A percentile compares a stretch with the other conserved stretches of the same genome.
These are phyloP conservation scores for Drosophila kohkoa DNA, from an alignment of 1,140 invertebrate species.

Conservation along the genomic window DNA sequence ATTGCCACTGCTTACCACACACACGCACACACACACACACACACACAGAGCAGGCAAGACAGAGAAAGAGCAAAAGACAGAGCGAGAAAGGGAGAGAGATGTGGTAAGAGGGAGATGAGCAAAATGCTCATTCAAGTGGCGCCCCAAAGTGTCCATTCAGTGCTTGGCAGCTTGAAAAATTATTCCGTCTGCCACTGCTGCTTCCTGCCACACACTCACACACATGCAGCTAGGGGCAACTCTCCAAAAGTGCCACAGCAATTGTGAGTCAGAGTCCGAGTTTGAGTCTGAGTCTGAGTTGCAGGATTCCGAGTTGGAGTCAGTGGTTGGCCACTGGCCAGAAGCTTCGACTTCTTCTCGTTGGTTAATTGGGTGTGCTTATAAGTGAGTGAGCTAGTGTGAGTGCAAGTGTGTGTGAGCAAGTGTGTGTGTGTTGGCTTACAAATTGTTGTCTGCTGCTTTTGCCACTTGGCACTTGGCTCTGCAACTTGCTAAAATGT, in stretches of 20 bases:
- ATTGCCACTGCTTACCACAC: conserved; percentile 23
- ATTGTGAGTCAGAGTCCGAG: not conserved
- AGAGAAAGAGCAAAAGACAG: not conserved
- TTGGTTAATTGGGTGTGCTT: conserved; percentile 54
- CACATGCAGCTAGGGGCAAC: not conserved
- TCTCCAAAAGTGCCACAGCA: conserved; percentile 26
- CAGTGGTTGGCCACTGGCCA: conserved; percentile 27
- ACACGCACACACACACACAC: too few relatives aligned
- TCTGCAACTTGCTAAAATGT: conserved; percentile 25
- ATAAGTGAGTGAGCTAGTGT: conserved; percentile 2
- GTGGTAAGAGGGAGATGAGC: conserved; percentile 5
- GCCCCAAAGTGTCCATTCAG: conserved; percentile 45
- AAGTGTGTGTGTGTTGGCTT: conserved; percentile 47
- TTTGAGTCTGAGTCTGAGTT: not conserved
- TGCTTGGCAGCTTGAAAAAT: conserved; percentile 74
- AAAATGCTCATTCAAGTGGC: conserved; percentile 72
- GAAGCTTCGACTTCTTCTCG: conserved; percentile 10
- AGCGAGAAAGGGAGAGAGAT: not conserved
- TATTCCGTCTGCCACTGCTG: conserved; percentile 29
- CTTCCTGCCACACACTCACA: conserved; percentile 2
- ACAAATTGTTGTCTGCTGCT: conserved; percentile 54
- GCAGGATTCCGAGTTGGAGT: conserved; percentile 5
- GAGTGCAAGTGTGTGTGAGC: not conserved
- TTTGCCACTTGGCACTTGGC: too few relatives aligned
- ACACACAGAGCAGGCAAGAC: not conserved